Base-by-base conservation (phyloP, 2,888 invertebrate genomes). In the Corbicula japonica region DNA sequence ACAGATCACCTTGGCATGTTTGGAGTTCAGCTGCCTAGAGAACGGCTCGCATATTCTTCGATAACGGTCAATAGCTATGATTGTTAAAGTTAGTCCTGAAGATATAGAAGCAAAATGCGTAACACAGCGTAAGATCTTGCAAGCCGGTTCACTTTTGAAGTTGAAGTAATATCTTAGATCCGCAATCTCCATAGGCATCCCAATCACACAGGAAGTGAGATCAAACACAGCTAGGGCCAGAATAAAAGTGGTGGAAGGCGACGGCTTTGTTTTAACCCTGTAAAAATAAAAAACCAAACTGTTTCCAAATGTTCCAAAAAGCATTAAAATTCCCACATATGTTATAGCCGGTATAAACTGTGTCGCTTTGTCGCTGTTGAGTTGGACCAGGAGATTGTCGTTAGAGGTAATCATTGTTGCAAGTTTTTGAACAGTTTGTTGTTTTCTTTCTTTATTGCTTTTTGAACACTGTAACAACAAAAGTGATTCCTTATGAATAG, bases 161-260 rank as follows among this genome's bases (percentile, higher is more conserved):
- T 77, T 85, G 46, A 80, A 89, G 12, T 80, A 85, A 52, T 76
- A 86, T 23, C 87, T 54, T 74, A 90, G 80, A 66, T 90, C 89
- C 10, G 85, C 79, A 10, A 90, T 87, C 44, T 90, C 89, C 28
- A 85, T 86, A 0, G 90, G 90, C 61, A 90, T 89, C 12, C 81
- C 86, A 0, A 90, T 56, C 1, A 76, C 30, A 62, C 89, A 90
- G 62, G 83, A 84, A 28, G 88, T 56, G 10, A 89, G 35, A 63
- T 90, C 90, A 18, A 88, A 80, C 2, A 86, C 75, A 0, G 88
- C 88, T 21, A 90, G 62, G 28, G 85, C 83, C 8, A 88, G 62
- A 26, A 90, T 87, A 56, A 89, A 88, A 34, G 84, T 76, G 28
- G 86, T 86, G 32, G 88, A 86, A 10, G 87, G 85, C 6, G 86